Evolutionary conservation across 2,113 vertebrate genomes (phyloP), one percentile per base, ranked within the genome.

Genomic region (Brienomyrus brachyistius): DNA sequence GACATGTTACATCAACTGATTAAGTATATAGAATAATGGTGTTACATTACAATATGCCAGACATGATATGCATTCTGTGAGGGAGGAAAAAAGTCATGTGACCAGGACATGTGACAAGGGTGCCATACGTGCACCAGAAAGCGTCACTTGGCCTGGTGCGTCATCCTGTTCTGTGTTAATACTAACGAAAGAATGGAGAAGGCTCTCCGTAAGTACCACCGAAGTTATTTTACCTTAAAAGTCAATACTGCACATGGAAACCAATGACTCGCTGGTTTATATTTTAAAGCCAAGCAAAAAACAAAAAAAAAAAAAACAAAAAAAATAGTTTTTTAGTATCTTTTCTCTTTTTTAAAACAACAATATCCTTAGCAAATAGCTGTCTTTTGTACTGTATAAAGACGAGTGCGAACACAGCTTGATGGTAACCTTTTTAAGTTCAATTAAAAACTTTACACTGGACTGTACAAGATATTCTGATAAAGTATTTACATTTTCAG

Each of bases 371-470:
- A 98, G 96, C 97, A 97, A 97, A 97, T 95, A 95, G 96, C 95
- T 94, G 95, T 95, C 93, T 96, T 95, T 96, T 95, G 94, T 95
- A 96, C 95, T 97, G 97, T 97, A 96, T 97, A 97, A 96, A 97
- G 96, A 97, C 97, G 96, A 98, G 96, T 95, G 97, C 97, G 97
- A 97, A 96, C 95, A 97, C 96, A 97, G 97, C 96, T 97, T 97
- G 97, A 99, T 97, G 97, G 97, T 96, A 96, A 98, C 96, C 96
- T 97, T 95, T 95, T 95, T 96, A 97, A 97, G 97, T 98, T 99
- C 97, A 98, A 98, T 99, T 99, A 99, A 98, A 99, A 99, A 99
- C 98, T 99, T 99, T 99, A 99, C 98, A 99, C 98, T 98, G 98
- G 97, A 99, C 98, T 99, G 98, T 99, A 99, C 98, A 99, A 98